A percentile compares a stretch with the other conserved stretches of the same genome.
phyloP scores from a whole-genome alignment of 53 echinoderm and acorn worm species.

The Antedon mediterranea region DNA sequence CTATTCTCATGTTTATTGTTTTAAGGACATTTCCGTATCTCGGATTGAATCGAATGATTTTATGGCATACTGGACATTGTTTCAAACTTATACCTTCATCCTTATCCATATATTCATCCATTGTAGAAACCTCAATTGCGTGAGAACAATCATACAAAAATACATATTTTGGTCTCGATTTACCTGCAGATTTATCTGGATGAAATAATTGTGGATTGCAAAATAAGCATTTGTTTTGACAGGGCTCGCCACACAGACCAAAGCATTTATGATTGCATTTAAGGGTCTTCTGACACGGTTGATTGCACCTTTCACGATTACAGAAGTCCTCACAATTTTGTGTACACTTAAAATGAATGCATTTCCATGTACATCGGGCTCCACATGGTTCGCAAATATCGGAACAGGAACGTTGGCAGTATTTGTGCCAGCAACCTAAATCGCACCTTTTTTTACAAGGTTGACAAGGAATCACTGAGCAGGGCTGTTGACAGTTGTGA shows the following conservation, averaged over 20 bases:
- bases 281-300: constrained; percentile 23
- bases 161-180: constrained; percentile 24
- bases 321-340: constrained; percentile 4
- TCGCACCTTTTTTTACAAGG: constrained; percentile 33
- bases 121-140: constrained; percentile 31
- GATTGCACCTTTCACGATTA: neutral
- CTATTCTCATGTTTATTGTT: neutral
- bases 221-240: constrained; percentile 57
- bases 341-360: constrained; percentile 40
- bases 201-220: constrained; percentile 23
- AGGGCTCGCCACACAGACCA: constrained; percentile 81
- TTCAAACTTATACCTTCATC: constrained; percentile 20
- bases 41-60: constrained; percentile 37
- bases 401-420: constrained; percentile 45
- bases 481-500: constrained; percentile 22
- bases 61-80: constrained; percentile 53
- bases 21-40: constrained; percentile 59
- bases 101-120: constrained; percentile 50
- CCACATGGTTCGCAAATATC: constrained; percentile 50
- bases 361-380: constrained; percentile 73
- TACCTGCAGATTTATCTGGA: neutral
- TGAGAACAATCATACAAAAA: constrained; percentile 68
- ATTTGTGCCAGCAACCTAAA: constrained; percentile 62
- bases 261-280: constrained; percentile 68
- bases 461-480: constrained; percentile 46